Percentiles rank a stretch among this genome's conserved stretches.
Conservation (phyloP, 2,113 vertebrate species). For the Cyanoramphus novaezelandiae region DNA sequence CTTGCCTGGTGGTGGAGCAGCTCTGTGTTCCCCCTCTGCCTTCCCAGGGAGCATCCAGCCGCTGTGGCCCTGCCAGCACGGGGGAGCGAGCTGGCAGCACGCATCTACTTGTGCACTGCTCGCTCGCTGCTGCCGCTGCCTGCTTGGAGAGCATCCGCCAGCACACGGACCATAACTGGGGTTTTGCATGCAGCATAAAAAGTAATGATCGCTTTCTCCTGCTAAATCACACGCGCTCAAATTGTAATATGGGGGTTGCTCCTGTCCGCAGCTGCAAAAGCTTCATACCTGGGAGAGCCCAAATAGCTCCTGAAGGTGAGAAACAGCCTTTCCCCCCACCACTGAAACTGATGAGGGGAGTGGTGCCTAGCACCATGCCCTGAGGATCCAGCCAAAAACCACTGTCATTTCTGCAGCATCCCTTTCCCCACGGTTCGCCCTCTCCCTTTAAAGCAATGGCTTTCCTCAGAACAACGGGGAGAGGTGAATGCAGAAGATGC, state of each 20-base stretch:
- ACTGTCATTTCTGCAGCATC: background rate
- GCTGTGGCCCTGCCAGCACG: background rate
- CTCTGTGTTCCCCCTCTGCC: background rate
- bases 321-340: background rate
- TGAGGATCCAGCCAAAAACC: background rate
- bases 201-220: background rate
- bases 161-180: background rate
- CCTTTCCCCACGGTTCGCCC: background rate
- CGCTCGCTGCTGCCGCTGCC: background rate
- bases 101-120: background rate
- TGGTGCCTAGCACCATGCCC: background rate
- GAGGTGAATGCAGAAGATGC: background rate
- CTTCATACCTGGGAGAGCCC: background rate
- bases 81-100: background rate
- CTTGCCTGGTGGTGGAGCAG: background rate
- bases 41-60: background rate
- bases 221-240: background rate
- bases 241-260: background rate
- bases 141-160: background rate
- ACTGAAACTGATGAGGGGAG: background rate
- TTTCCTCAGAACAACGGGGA: background rate
- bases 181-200: background rate
- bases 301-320: background rate
- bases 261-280: accelerated
- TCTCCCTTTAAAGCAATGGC: background rate